phyloP scores from a whole-genome alignment of 2,888 invertebrate species.

The Hoplodrina blanda region DNA sequence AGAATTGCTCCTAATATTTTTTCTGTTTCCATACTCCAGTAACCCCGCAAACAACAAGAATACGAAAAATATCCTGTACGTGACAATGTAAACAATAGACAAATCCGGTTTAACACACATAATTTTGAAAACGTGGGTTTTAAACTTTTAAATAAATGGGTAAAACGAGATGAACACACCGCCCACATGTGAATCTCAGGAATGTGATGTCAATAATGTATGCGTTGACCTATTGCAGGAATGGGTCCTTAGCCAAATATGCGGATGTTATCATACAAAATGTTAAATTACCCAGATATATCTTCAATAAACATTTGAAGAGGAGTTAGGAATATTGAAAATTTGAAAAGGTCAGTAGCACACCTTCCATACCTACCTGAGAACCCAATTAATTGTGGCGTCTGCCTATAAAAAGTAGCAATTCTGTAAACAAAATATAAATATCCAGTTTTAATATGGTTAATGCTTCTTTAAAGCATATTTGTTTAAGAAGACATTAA shows the following conservation, averaged over 20 bases:
- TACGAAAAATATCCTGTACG: not conserved
- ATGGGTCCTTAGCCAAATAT: slow-evolving; percentile 38
- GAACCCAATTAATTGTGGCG: not conserved
- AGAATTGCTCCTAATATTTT: not conserved
- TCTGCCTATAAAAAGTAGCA: not conserved
- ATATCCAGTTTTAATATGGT: slow-evolving; percentile 4
- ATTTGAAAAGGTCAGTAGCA: slow-evolving; percentile 31
- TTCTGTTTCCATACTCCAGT: not conserved
- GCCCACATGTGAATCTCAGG: slow-evolving; percentile 43
- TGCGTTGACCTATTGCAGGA: slow-evolving; percentile 50
- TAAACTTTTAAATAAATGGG: slow-evolving; percentile 6
- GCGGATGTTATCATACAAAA: slow-evolving; percentile 20
- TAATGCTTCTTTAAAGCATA: slow-evolving; percentile 3
- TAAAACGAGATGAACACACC: slow-evolving; percentile 11
- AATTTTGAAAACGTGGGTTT: slow-evolving; percentile 8
- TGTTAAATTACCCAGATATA: not conserved
- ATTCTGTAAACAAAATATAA: slow-evolving; percentile 8
- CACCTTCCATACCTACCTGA: not conserved
- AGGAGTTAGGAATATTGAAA: not conserved
- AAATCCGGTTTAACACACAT: not conserved
- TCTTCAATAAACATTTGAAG: slow-evolving; percentile 26
- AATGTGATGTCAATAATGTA: slow-evolving; percentile 39
- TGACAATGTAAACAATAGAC: not conserved
- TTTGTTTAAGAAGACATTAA: slow-evolving; percentile 31
- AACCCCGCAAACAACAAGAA: not conserved